Base-by-base conservation (phyloP, 1,140 invertebrate species). In the Trachelipus rathkii region DNA sequence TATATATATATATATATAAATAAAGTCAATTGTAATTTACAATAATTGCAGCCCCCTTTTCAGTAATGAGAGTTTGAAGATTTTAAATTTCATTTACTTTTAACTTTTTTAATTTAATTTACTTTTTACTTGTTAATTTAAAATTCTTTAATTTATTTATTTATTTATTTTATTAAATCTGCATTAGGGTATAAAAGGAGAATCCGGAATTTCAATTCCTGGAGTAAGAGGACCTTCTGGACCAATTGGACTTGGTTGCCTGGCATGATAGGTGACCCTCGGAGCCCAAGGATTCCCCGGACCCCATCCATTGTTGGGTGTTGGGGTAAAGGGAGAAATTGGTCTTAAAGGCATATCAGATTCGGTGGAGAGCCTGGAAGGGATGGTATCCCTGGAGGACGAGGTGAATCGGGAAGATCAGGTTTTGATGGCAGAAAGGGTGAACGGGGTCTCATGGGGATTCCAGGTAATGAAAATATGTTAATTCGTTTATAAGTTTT, bases 251-350 rank as follows among this genome's bases (percentile, higher is more conserved):
- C 68, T 75, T 53, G 73, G 9, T 68, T 75, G 10, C 73, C 73
- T 23, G 73, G 73, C 15, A 68, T 75, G n/a, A 44, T 67, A 44
- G 73, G 73, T 33, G 67, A 75, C 43, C 73, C 73, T n/a, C 11
- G 73, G 73, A 24, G 19, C 21, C 13, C n/a, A 23, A 67, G 73
- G 73, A 44, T 46, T 68, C 21, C 44, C 73, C 24, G 69, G 69
- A 21, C 69, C 69, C 13, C n/a, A n/a, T n/a, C n/a, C n/a, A n/a
- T n/a, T n/a, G 23, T 4, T 24, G 50, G 50, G 8, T 5, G 15
- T 44, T 68, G 73, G 73, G 9, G 44, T 75, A 33, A 60, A 60
- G 2, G 73, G 73, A n/a, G 53, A 23, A 66, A 23, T 46, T 10
- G 73, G 73, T 15, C 24, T 67, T 67, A 60, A 67, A 44, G 73